Percentiles rank a stretch among this genome's conserved stretches.
Evolutionary conservation across 2,113 vertebrate species (phyloP).

Genomic region (Brienomyrus longianalis): DNA sequence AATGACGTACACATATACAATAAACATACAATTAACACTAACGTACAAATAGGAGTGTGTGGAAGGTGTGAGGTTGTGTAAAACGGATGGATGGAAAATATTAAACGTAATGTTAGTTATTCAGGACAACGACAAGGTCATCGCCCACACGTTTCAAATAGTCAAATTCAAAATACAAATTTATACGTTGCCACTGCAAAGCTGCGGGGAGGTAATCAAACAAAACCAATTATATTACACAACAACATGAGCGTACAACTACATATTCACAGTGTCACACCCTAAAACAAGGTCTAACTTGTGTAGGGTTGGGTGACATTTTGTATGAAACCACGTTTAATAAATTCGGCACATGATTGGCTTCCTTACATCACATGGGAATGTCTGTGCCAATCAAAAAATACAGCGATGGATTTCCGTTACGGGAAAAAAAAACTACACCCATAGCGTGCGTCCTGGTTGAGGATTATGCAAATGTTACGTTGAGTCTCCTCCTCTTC

Average conservation of each 20-base stretch:
- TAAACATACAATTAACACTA: not conserved
- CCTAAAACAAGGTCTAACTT: not conserved
- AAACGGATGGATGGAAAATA: not conserved
- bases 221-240: not conserved
- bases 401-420: not conserved
- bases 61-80: not conserved
- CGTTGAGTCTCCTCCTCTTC: not conserved
- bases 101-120: not conserved
- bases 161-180: not conserved
- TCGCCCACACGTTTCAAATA: not conserved
- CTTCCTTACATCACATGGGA: not conserved
- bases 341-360: not conserved
- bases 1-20: not conserved
- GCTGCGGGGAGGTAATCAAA: not conserved
- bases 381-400: not conserved
- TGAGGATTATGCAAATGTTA: slow-evolving; percentile 14
- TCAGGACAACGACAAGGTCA: not conserved
- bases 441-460: not conserved
- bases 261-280: not conserved
- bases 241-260: not conserved
- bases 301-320: slow-evolving; percentile 13
- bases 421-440: not conserved
- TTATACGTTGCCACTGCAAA: not conserved
- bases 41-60: not conserved
- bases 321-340: not conserved